Conservation (phyloP, 2,797 vertebrate genomes). For the Siniperca undulata region DNA sequence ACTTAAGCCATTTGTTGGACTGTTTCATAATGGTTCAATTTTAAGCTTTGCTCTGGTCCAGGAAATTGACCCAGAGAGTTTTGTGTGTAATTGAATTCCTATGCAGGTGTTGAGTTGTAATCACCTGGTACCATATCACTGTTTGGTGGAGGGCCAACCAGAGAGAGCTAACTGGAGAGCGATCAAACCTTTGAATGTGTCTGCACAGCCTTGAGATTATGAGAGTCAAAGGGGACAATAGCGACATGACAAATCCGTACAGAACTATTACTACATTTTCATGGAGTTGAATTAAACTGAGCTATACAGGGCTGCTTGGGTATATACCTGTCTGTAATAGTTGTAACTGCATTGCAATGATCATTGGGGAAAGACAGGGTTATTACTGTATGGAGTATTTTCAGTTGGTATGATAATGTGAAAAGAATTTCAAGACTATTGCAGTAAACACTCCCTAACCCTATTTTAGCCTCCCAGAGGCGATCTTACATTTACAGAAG, state of each 20-base stretch:
- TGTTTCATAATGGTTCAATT: constrained; percentile 67
- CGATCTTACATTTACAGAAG: constrained; percentile 70
- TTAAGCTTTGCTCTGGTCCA: constrained; percentile 70
- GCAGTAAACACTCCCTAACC: constrained; percentile 71
- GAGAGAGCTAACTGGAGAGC: constrained; percentile 39
- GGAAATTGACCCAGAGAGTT: constrained; percentile 60
- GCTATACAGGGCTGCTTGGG: constrained; percentile 67
- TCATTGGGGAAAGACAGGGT: constrained; percentile 73
- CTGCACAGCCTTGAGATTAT: constrained; percentile 64
- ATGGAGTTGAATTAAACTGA: constrained; percentile 58
- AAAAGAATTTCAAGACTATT: constrained; percentile 68
- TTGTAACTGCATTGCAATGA: constrained; percentile 65
- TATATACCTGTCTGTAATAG: constrained; percentile 63
- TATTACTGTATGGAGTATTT: constrained; percentile 72
- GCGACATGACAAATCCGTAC: constrained; percentile 78
- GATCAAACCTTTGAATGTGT: constrained; percentile 67
- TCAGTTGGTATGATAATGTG: constrained; percentile 72
- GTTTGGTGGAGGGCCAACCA: constrained; percentile 59
- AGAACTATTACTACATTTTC: constrained; percentile 62
- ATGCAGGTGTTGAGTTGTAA: constrained; percentile 73
- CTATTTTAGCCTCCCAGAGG: constrained; percentile 72
- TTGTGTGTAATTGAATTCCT: constrained; percentile 73
- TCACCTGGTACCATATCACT: constrained; percentile 75
- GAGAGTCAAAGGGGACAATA: constrained; percentile 60
- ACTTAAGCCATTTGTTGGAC: constrained; percentile 80